Evolutionary conservation across 2,113 vertebrate species (phyloP).

Genomic region (Spizaetus ornatus): DNA sequence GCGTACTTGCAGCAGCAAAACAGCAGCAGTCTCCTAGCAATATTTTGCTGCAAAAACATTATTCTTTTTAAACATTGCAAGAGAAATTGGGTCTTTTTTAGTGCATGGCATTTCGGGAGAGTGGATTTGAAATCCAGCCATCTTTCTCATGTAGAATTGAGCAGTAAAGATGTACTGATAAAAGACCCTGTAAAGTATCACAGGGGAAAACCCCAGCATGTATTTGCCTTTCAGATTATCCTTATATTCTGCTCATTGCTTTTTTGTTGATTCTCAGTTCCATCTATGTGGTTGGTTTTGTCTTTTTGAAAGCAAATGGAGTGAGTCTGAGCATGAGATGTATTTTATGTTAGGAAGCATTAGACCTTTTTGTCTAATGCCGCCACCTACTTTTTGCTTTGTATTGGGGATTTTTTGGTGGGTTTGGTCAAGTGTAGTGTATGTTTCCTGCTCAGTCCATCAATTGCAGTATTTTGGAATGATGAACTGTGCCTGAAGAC

Average conservation of each 20-base stretch:
- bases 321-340: not conserved
- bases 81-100: not conserved
- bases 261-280: not conserved
- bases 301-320: not conserved
- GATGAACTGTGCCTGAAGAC: not conserved
- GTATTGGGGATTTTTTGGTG: not conserved
- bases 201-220: not conserved
- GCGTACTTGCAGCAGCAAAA: not conserved
- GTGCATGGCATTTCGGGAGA: not conserved
- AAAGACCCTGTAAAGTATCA: not conserved
- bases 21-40: not conserved
- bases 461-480: not conserved
- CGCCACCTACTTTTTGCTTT: not conserved
- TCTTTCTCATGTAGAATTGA: not conserved
- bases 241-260: not conserved
- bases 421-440: not conserved
- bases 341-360: not conserved
- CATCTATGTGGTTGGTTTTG: not conserved
- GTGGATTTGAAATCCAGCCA: not conserved
- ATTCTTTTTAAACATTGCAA: not conserved
- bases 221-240: slow-evolving; percentile 21
- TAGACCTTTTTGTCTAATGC: not conserved
- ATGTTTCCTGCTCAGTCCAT: not conserved
- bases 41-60: not conserved
- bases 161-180: not conserved